A percentile compares a stretch with the other conserved stretches of the same genome.
These are phyloP conservation scores for Gerris lacustris DNA, from an alignment of 2,888 invertebrate species.

Conservation along the genomic window DNA sequence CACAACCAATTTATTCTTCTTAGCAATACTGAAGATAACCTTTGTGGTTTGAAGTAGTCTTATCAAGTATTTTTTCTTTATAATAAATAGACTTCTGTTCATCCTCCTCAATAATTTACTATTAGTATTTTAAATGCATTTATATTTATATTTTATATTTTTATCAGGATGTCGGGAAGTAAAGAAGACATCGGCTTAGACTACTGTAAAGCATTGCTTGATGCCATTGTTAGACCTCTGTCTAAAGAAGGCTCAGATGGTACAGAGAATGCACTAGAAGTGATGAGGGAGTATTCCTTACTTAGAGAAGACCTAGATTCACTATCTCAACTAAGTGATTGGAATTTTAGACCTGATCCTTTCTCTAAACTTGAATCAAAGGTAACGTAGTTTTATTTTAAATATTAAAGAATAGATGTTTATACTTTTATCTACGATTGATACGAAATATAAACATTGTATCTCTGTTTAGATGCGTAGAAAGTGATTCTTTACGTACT, in stretches of 20 bases:
- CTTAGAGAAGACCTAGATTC: conserved; percentile 83
- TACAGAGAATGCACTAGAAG: conserved; percentile 53
- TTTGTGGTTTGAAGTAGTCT: too few species aligned
- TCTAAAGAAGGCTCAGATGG: conserved; percentile 56
- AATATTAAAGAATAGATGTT: background rate
- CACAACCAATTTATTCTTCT: too few species aligned
- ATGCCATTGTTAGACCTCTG: conserved; percentile 65
- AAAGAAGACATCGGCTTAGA: conserved; percentile 74
- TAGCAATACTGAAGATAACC: too few species aligned
- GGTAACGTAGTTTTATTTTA: conserved; percentile 35
- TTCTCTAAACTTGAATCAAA: conserved; percentile 64
- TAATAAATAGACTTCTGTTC: too few species aligned
- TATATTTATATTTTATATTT: too few species aligned
- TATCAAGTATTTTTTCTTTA: too few species aligned
- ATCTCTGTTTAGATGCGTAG: too few species aligned
- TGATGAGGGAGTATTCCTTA: conserved; percentile 74
- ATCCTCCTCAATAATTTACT: too few species aligned
- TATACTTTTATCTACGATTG: too few species aligned
- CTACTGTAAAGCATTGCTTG: conserved; percentile 67
- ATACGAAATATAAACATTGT: too few species aligned
- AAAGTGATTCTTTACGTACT: too few species aligned
- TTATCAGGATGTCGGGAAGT: conserved; percentile 58
- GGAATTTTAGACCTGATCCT: conserved; percentile 58
- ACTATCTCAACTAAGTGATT: conserved; percentile 68
- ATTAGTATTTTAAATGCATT: background rate